Evolutionary conservation across 2,888 invertebrate species (phyloP).

Genomic region (Folsomia manolachei): DNA sequence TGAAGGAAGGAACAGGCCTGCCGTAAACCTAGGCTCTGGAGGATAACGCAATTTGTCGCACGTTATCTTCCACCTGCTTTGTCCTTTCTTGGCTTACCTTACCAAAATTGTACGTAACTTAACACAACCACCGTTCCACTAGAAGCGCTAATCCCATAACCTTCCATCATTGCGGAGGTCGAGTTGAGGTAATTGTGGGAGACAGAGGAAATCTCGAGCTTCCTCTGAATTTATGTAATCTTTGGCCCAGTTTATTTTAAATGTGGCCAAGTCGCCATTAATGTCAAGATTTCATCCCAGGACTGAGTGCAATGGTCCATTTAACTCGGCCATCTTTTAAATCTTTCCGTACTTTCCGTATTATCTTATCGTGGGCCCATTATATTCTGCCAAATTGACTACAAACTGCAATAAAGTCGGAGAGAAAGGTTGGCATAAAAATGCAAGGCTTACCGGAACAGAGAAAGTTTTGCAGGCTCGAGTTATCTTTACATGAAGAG

Average conservation of each 20-base stretch:
- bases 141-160: too few relatives aligned
- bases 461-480: neutral
- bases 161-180: neutral
- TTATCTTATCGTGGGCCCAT: neutral
- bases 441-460: too few relatives aligned
- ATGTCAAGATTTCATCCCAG: too few relatives aligned
- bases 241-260: neutral
- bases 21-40: neutral
- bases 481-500: too few relatives aligned
- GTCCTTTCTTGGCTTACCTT: too few relatives aligned
- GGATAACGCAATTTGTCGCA: neutral
- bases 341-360: neutral
- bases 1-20: neutral
- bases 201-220: neutral
- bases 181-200: neutral
- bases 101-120: too few relatives aligned
- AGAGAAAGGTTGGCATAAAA: neutral
- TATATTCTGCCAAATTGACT: constrained; percentile 3
- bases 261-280: neutral
- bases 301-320: neutral
- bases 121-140: too few relatives aligned
- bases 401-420: neutral
- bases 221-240: neutral
- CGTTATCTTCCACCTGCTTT: neutral
- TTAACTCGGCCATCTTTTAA: neutral